These are phyloP conservation scores for Drosophila seclusa DNA, from an alignment of 2,888 invertebrate genomes.

Conservation along the genomic window DNA sequence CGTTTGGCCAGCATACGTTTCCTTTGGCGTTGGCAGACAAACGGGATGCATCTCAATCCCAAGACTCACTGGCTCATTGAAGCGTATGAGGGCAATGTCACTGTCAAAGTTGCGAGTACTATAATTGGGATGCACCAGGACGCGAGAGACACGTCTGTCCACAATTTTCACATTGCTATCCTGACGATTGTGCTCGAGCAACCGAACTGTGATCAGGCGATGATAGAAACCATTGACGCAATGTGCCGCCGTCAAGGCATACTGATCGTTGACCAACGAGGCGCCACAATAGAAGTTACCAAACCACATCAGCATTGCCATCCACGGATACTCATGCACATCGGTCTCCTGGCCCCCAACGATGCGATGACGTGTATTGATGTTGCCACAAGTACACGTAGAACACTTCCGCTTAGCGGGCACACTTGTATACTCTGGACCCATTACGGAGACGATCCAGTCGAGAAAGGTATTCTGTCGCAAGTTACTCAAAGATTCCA, in stretches of 20 bases:
- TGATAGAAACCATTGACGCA: slow-evolving; percentile 88
- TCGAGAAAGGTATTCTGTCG: slow-evolving; percentile 76
- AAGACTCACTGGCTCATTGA: slow-evolving; percentile 87
- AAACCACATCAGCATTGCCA: slow-evolving; percentile 87
- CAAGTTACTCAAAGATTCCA: slow-evolving; percentile 53
- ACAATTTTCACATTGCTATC: slow-evolving; percentile 80
- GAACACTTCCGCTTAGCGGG: slow-evolving; percentile 72
- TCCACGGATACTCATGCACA: slow-evolving; percentile 89
- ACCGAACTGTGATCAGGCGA: slow-evolving; percentile 87
- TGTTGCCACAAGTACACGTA: slow-evolving; percentile 87
- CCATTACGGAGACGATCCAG: slow-evolving; percentile 76
- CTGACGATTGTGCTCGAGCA: slow-evolving; percentile 91
- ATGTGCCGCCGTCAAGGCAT: slow-evolving; percentile 92
- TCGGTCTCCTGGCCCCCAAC: slow-evolving; percentile 92
- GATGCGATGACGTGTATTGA: slow-evolving; percentile 89
- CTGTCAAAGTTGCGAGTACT: slow-evolving; percentile 91
- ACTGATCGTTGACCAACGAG: slow-evolving; percentile 89
- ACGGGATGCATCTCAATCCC: slow-evolving; percentile 89
- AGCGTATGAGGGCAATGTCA: slow-evolving; percentile 91
- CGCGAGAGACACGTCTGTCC: slow-evolving; percentile 84
- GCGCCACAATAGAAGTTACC: slow-evolving; percentile 90
- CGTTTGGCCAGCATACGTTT: slow-evolving; percentile 78
- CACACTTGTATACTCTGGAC: slow-evolving; percentile 52
- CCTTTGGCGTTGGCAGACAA: slow-evolving; percentile 88
- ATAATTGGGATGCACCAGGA: slow-evolving; percentile 88